Percentiles rank a stretch among this genome's conserved stretches.
Conservation (phyloP, 2,113 vertebrate species). For the Tragelaphus buxtoni region DNA sequence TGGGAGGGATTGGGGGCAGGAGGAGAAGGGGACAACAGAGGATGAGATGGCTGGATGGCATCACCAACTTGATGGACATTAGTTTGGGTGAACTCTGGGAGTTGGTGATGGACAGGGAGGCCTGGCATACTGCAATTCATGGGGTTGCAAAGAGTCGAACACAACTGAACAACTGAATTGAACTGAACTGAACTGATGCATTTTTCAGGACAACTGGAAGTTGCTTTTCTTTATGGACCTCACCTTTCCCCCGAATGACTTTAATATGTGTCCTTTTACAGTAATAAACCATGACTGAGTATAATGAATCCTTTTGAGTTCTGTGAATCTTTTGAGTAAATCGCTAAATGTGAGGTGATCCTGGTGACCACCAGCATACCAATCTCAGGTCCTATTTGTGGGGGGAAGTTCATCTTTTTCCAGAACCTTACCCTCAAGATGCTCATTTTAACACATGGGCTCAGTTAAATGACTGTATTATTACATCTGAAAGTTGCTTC, state of each 20-base stretch:
- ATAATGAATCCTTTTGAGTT: not conserved
- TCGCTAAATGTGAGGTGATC: not conserved
- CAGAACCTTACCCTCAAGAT: not conserved
- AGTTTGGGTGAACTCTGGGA: too few relatives aligned
- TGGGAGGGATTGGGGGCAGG: too few relatives aligned
- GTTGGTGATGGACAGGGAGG: too few relatives aligned
- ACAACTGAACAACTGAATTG: too few relatives aligned
- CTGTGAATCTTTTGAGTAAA: not conserved
- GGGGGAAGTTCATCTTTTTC: not conserved
- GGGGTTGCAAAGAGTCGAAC: too few relatives aligned
- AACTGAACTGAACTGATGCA: too few relatives aligned
- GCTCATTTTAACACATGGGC: not conserved
- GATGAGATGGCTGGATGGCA: too few relatives aligned
- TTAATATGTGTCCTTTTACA: not conserved
- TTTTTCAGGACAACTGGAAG: not conserved
- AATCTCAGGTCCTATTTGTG: not conserved
- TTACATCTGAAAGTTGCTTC: not conserved
- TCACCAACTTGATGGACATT: fast-evolving
- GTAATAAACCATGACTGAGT: not conserved
- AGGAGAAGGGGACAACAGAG: too few relatives aligned
- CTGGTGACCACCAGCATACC: not conserved
- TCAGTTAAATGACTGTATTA: not conserved
- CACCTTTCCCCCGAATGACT: not conserved
- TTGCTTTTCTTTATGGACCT: not conserved
- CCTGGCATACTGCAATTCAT: too few relatives aligned